phyloP scores from a whole-genome alignment of 2,888 invertebrate species.

The Petrolisthes manimaculis region DNA sequence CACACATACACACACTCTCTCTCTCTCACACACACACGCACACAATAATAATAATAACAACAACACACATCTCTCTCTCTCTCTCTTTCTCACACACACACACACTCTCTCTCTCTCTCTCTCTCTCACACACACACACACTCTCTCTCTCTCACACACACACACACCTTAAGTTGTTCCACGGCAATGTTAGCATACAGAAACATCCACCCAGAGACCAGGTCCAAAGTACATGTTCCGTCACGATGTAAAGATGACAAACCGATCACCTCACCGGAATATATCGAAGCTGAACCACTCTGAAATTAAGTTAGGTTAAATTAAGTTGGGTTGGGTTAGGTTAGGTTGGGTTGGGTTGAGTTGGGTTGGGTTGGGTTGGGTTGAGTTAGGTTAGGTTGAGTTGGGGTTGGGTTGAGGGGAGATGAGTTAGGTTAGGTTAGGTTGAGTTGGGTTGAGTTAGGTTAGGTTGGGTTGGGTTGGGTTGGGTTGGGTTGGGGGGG shows the following conservation, averaged over 20 bases:
- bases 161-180: slow-evolving; percentile 39
- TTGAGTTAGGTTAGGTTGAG: too few relatives aligned
- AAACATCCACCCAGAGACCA: slow-evolving; percentile 53
- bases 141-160: neutral
- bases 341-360: too few relatives aligned
- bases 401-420: too few relatives aligned
- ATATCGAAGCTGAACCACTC: slow-evolving; percentile 36
- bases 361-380: too few relatives aligned
- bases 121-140: neutral
- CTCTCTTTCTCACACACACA: neutral
- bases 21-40: neutral
- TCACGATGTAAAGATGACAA: slow-evolving; percentile 26
- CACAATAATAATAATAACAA: neutral
- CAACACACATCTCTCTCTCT: too few relatives aligned
- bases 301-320: neutral
- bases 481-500: too few relatives aligned
- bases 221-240: slow-evolving; percentile 51
- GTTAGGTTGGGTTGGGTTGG: too few relatives aligned
- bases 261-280: slow-evolving; percentile 26
- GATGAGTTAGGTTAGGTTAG: too few relatives aligned
- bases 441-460: too few relatives aligned
- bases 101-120: too few relatives aligned
- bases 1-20: too few relatives aligned
- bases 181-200: slow-evolving; percentile 57
- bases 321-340: neutral